Base-by-base conservation (phyloP, 2,113 vertebrate genomes). In the Progne subis region DNA sequence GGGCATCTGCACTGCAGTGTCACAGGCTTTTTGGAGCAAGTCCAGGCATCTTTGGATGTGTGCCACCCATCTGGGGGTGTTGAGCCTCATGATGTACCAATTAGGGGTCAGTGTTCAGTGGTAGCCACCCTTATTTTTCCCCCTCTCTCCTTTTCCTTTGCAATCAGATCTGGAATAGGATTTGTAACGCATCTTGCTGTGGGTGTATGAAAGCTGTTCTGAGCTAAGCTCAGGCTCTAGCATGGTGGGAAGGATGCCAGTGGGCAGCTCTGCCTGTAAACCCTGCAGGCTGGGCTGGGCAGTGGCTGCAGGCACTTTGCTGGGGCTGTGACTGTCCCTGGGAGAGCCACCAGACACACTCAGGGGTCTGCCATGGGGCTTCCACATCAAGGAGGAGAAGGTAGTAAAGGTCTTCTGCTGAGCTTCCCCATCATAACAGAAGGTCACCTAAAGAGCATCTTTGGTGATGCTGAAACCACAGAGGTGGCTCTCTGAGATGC, bases 261-360 rank as follows among this genome's bases (percentile, higher is more conserved):
- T 6, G 57, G 76, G 69, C 60, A 70, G 81, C 14, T n/a, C 18
- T 77, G 37, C 60, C 59, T 56, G 47, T 16, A 20, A 56, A 31
- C 15, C 46, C 52, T 26, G 6, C 25, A 28, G 17, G 9, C 50
- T 16, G 55, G 59, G 44, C 68, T 57, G 68, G 1, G 1, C 1
- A 0, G 72, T 19, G 64, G 46, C 72, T 8, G 0, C 5, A 7
- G 39, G 23, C 63, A 15, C 64, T 46, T 25, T 18, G 61, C 61
- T 65, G 79, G n/a, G 14, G n/a, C 4, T 52, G 57, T 60, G 63
- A 14, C n/a, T 75, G 56, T 79, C 70, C 37, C 76, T 1, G 0
- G 24, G 49, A 76, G 34, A 56, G 31, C 34, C 64, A 44, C 17
- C 32, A 44, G 41, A 23, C 41, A 14, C 1, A 4, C 14, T 52